Evolutionary conservation across 2,888 invertebrate genomes (phyloP).

Genomic region (Mantis religiosa): DNA sequence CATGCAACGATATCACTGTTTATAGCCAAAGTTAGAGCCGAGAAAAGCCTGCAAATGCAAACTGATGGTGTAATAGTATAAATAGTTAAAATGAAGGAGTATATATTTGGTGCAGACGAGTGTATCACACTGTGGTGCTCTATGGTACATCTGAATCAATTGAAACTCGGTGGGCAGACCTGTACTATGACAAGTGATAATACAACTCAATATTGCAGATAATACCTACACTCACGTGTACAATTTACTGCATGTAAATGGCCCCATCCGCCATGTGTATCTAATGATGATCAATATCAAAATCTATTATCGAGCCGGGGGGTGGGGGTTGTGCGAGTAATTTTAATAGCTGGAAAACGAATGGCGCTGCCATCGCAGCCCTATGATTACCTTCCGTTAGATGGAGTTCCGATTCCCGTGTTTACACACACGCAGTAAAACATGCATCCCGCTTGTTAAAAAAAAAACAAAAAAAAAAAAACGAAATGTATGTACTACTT

Average conservation of each 20-base stretch:
- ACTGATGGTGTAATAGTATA: too few relatives aligned
- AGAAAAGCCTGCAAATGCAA: too few relatives aligned
- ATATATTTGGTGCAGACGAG: too few relatives aligned
- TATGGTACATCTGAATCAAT: too few relatives aligned
- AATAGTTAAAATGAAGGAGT: too few relatives aligned
- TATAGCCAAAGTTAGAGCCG: too few relatives aligned
- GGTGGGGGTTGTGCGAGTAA: background rate
- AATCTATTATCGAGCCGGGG: background rate
- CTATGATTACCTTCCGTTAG: background rate
- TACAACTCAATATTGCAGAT: background rate
- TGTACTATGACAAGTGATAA: background rate
- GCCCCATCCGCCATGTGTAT: background rate
- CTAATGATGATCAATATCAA: background rate
- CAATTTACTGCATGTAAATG: background rate
- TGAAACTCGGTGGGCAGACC: too few relatives aligned
- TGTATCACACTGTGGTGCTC: too few relatives aligned
- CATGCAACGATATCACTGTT: too few relatives aligned
- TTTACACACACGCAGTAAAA: background rate
- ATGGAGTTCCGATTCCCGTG: background rate
- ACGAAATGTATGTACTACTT: background rate
- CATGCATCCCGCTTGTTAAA: background rate
- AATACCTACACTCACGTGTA: background rate
- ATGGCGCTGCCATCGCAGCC: background rate
- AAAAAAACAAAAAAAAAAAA: too few relatives aligned
- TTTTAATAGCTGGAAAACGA: background rate